These are phyloP conservation scores for Tipula unca DNA, from an alignment of 2,888 invertebrate genomes.

Conservation along the genomic window DNA sequence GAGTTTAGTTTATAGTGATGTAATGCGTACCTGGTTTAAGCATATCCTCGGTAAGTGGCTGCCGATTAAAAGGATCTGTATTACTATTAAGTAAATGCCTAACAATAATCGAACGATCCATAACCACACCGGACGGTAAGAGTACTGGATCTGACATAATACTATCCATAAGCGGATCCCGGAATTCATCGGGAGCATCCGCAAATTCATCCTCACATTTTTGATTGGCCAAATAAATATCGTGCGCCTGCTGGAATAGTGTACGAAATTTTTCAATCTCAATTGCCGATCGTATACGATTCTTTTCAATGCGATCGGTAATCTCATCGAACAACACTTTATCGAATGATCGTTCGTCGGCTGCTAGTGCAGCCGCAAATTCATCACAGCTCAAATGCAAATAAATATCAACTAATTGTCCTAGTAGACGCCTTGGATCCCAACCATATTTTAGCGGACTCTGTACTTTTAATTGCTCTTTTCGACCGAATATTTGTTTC, in stretches of 20 bases:
- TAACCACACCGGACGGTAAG: conserved; percentile 82
- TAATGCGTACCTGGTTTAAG: conserved; percentile 64
- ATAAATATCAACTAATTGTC: conserved; percentile 93
- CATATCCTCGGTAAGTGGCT: conserved; percentile 89
- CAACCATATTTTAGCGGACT: conserved; percentile 94
- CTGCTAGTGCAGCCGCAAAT: conserved; percentile 87
- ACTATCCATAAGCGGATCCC: conserved; percentile 95
- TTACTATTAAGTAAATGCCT: conserved; percentile 90
- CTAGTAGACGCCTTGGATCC: conserved; percentile 87
- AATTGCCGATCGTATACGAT: conserved; percentile 71
- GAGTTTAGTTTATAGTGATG: no score
- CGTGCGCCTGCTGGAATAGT: conserved; percentile 66
- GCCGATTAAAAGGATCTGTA: conserved; percentile 97
- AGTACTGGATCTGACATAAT: conserved; percentile 93
- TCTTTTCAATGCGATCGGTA: conserved; percentile 68
- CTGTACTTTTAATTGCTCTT: conserved; percentile 89
- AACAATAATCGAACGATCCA: conserved; percentile 90
- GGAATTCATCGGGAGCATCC: conserved; percentile 93
- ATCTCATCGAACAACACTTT: conserved; percentile 90
- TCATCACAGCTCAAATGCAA: conserved; percentile 87
- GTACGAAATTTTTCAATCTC: conserved; percentile 80
- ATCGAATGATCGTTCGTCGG: conserved; percentile 94
- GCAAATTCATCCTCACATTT: conserved; percentile 86
- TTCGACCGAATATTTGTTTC: conserved; percentile 91
- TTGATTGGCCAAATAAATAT: conserved; percentile 67